These are phyloP conservation scores for Nothura maculosa DNA, from an alignment of 2,797 vertebrate genomes.

Conservation along the genomic window DNA sequence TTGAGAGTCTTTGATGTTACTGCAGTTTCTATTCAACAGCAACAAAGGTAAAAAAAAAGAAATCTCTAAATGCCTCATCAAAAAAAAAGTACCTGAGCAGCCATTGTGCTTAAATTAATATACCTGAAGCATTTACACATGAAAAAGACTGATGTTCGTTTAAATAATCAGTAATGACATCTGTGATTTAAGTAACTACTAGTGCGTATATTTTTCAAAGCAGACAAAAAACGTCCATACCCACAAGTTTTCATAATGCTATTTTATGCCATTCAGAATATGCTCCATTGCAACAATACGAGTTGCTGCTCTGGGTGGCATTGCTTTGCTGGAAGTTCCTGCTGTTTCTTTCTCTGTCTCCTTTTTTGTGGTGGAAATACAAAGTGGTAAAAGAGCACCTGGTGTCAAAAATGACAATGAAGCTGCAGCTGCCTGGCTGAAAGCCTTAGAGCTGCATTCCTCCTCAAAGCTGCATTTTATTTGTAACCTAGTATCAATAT, in stretches of 20 bases:
- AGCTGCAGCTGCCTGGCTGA: background rate
- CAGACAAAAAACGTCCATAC: background rate
- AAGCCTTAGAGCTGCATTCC: background rate
- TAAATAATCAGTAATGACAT: background rate
- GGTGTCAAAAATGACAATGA: background rate
- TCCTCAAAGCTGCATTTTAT: background rate
- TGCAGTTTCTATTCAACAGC: background rate
- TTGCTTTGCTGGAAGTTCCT: background rate
- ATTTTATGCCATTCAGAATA: background rate
- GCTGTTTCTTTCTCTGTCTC: background rate
- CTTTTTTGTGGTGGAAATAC: background rate
- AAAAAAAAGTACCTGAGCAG: background rate
- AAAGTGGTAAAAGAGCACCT: background rate
- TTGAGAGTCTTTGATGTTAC: background rate
- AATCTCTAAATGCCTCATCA: background rate
- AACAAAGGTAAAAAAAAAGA: background rate
- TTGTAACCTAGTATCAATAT: background rate
- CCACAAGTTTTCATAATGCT: background rate
- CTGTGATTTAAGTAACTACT: constrained; percentile 3
- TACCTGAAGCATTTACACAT: background rate
- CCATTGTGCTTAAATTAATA: background rate
- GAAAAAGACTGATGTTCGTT: background rate
- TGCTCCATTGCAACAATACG: background rate
- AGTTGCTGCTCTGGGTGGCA: background rate
- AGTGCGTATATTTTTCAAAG: background rate